These are phyloP conservation scores for Lissonota sp. DNA, from an alignment of 2,888 invertebrate species.

Conservation along the genomic window DNA sequence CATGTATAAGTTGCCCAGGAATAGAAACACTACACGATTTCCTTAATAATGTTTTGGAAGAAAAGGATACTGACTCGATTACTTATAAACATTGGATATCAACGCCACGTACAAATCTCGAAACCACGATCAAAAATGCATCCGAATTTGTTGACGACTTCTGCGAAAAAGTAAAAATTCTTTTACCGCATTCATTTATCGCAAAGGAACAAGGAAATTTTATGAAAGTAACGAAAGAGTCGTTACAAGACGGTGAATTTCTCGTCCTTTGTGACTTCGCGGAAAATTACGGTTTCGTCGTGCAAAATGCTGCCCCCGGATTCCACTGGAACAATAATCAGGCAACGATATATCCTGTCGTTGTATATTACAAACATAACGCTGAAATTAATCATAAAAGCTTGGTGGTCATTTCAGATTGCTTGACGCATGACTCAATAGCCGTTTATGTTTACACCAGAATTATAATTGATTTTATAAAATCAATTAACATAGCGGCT, in stretches of 20 bases:
- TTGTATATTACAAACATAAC: slow-evolving; percentile 55
- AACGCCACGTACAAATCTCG: slow-evolving; percentile 28
- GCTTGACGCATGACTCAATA: too few relatives aligned
- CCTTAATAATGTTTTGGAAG: slow-evolving; percentile 12
- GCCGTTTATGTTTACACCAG: too few relatives aligned
- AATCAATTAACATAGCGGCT: too few relatives aligned
- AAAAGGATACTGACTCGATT: slow-evolving; percentile 21
- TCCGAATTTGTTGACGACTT: slow-evolving; percentile 36
- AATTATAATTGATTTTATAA: too few relatives aligned
- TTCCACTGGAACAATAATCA: slow-evolving; percentile 67
- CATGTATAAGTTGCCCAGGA: slow-evolving; percentile 29
- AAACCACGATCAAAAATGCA: slow-evolving; percentile 31
- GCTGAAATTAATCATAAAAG: slow-evolving; percentile 48
- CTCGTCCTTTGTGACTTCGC: slow-evolving; percentile 66
- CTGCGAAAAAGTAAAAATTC: slow-evolving; percentile 13
- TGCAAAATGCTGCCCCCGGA: slow-evolving; percentile 63
- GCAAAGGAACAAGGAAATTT: slow-evolving; percentile 56
- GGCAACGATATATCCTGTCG: slow-evolving; percentile 52
- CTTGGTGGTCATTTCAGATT: slow-evolving; percentile 27
- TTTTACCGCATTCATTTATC: slow-evolving; percentile 59
- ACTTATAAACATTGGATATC: slow-evolving; percentile 44
- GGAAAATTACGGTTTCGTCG: slow-evolving; percentile 69
- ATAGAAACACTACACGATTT: slow-evolving; percentile 1
- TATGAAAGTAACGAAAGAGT: slow-evolving; percentile 49
- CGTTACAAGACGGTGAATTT: slow-evolving; percentile 37